These are phyloP conservation scores for Temnothorax rugatulus DNA, from an alignment of 2,888 invertebrate species.

Conservation along the genomic window DNA sequence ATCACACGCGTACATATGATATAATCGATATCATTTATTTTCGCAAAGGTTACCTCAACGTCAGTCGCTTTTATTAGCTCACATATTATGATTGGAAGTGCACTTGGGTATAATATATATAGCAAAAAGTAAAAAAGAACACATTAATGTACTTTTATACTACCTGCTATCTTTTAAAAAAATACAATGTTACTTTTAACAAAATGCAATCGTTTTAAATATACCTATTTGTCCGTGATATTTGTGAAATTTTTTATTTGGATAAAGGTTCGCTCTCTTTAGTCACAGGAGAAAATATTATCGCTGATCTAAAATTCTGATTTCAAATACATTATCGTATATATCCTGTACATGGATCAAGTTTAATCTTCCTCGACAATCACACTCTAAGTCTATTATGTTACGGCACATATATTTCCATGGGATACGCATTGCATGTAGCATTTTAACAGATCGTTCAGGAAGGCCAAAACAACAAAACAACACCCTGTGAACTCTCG, in stretches of 20 bases:
- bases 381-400: constrained; percentile 11
- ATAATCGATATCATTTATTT: constrained; percentile 48
- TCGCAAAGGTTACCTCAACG: constrained; percentile 32
- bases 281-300: constrained; percentile 3
- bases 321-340: constrained; percentile 23
- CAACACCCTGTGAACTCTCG: constrained; percentile 32
- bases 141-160: not conserved
- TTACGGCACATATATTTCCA: constrained; percentile 15
- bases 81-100: constrained; percentile 22
- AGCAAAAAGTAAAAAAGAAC: not conserved
- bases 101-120: constrained; percentile 4
- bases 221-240: not conserved
- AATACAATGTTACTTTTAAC: not conserved
- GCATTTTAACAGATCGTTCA: constrained; percentile 30
- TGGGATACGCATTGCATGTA: constrained; percentile 13
- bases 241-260: not conserved
- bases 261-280: not conserved
- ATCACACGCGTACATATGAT: constrained; percentile 19
- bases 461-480: constrained; percentile 17
- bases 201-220: not conserved
- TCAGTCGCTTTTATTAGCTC: constrained; percentile 45
- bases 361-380: constrained; percentile 33
- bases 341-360: not conserved
- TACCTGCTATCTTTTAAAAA: not conserved
- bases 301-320: not conserved